These are phyloP conservation scores for Eciton burchellii DNA, from an alignment of 1,140 invertebrate species.

Conservation along the genomic window DNA sequence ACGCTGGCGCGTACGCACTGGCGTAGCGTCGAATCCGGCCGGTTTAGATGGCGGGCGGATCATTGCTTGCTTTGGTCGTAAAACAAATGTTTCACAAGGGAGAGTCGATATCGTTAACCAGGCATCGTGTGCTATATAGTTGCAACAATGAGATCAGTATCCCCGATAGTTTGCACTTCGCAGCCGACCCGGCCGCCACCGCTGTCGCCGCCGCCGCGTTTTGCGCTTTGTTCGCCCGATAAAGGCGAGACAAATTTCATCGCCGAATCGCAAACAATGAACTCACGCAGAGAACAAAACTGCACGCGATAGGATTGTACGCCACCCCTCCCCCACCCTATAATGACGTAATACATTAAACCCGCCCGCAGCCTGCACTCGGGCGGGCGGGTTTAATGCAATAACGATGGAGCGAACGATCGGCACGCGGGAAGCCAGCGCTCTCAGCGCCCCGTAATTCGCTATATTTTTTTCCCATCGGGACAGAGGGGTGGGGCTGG, in stretches of 20 bases:
- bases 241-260: conserved; percentile 61
- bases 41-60: conserved; percentile 12
- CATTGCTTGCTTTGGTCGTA: conserved; percentile 17
- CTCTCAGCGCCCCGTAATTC: not conserved
- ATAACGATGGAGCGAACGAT: not conserved
- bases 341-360: not conserved
- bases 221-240: conserved; percentile 59
- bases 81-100: conserved; percentile 54
- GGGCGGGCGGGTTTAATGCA: not conserved
- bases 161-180: conserved; percentile 56
- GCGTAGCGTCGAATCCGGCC: not conserved
- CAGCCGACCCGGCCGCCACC: conserved; percentile 35
- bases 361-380: not conserved
- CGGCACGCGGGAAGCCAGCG: not conserved
- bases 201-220: conserved; percentile 12
- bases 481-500: not conserved
- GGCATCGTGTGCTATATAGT: conserved; percentile 26
- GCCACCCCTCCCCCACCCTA: not conserved
- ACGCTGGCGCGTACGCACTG: not conserved
- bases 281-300: conserved; percentile 27
- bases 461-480: not conserved
- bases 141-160: conserved; percentile 57
- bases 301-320: not conserved
- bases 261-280: conserved; percentile 39
- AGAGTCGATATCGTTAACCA: conserved; percentile 53